phyloP scores from a whole-genome alignment of 2,113 vertebrate genomes.

The Meleagris gallopavo region DNA sequence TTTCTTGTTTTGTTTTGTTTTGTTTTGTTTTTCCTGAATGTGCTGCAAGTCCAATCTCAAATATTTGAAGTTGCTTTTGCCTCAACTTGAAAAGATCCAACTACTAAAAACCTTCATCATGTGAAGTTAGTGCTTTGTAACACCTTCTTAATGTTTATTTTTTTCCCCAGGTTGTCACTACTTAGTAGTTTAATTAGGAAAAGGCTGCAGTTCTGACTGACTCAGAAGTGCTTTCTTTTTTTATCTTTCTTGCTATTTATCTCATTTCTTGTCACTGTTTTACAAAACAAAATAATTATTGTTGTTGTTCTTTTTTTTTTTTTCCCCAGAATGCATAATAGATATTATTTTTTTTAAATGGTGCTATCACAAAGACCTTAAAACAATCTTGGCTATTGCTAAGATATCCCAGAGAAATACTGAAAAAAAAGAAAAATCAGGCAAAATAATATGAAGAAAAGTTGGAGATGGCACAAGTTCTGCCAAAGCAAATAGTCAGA shows the following conservation, averaged over 20 bases:
- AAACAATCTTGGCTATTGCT: conserved; percentile 5
- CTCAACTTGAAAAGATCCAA: background rate
- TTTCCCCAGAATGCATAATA: background rate
- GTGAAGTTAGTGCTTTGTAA: background rate
- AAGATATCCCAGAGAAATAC: background rate
- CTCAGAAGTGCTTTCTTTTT: background rate
- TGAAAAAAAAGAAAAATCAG: background rate
- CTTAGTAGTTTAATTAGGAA: background rate
- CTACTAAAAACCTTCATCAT: background rate
- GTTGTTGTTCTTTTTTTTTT: background rate
- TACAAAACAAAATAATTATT: conserved; percentile 9
- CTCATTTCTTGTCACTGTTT: background rate
- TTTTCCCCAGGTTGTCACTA: background rate
- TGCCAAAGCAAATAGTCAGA: conserved; percentile 52
- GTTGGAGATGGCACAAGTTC: conserved; percentile 13
- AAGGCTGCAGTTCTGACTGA: background rate
- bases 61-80: background rate
- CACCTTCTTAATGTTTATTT: background rate
- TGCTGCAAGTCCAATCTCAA: background rate
- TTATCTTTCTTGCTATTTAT: background rate
- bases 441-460: conserved; percentile 31
- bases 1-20: background rate
- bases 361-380: background rate
- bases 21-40: background rate
- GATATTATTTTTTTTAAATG: background rate